A percentile compares a stretch with the other conserved stretches of the same genome.
Conservation (phyloP, 2,888 invertebrate genomes). For the Drosophila siamana region DNA sequence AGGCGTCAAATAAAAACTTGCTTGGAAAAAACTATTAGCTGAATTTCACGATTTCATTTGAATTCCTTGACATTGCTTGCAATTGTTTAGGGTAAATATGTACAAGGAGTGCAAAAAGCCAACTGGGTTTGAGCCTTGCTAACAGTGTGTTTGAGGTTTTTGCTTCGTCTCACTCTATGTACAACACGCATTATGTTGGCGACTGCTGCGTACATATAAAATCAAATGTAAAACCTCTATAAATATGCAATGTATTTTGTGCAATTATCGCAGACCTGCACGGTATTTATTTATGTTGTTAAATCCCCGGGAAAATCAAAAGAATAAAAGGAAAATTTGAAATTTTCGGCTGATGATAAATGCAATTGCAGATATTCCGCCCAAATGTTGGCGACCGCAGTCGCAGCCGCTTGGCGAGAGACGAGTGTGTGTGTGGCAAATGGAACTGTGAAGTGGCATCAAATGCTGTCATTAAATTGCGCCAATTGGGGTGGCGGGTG, state of each 20-base stretch:
- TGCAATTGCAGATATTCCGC: constrained; percentile 30
- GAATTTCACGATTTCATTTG: no score
- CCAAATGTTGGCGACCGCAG: constrained; percentile 23
- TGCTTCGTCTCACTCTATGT: not conserved
- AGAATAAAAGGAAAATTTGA: constrained; percentile 33
- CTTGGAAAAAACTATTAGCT: no score
- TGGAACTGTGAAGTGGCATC: constrained; percentile 27
- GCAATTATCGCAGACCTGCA: constrained; percentile 57
- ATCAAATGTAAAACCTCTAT: constrained; percentile 43
- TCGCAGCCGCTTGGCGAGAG: not conserved
- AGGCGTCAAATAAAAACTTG: no score
- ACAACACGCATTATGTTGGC: not conserved
- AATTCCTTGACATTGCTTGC: no score
- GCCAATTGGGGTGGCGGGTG: not conserved
- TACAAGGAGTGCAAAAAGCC: not conserved
- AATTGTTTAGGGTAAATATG: not conserved
- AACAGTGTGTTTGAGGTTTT: no score
- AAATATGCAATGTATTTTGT: constrained; percentile 64
- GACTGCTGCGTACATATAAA: not conserved
- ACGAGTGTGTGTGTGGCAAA: not conserved
- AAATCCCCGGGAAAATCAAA: constrained; percentile 33
- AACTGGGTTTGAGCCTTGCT: not conserved
- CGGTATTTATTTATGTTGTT: constrained; percentile 57
- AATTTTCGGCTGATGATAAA: constrained; percentile 49
- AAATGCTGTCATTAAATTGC: constrained; percentile 65